Evolutionary conservation across 2,888 invertebrate genomes (phyloP).

Genomic region (Eupeodes latifasciatus): DNA sequence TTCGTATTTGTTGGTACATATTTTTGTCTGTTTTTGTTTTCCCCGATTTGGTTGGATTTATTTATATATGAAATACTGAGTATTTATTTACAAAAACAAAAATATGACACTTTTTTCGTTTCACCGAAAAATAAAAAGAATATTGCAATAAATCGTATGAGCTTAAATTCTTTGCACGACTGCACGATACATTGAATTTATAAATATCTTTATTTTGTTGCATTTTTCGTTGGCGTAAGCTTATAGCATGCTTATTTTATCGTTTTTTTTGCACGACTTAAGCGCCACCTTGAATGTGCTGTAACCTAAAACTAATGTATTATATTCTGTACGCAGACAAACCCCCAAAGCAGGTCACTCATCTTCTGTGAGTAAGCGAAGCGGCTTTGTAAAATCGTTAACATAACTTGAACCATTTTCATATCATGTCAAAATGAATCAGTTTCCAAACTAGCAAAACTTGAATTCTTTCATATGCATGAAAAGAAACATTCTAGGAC

Average conservation of each 20-base stretch:
- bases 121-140: neutral
- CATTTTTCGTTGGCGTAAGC: neutral
- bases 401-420: too few relatives aligned
- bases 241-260: neutral
- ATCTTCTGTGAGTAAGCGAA: too few relatives aligned
- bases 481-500: too few relatives aligned
- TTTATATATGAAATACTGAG: too few relatives aligned
- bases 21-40: neutral
- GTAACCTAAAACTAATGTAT: neutral
- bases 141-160: neutral
- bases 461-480: too few relatives aligned
- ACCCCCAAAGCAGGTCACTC: neutral
- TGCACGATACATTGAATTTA: slow-evolving; percentile 20
- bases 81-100: neutral
- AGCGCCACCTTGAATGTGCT: neutral
- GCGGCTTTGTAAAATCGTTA: too few relatives aligned
- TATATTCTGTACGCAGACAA: neutral
- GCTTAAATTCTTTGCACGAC: neutral
- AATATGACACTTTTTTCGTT: neutral
- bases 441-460: too few relatives aligned
- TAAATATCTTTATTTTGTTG: neutral
- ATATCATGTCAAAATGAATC: too few relatives aligned
- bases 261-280: neutral
- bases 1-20: neutral
- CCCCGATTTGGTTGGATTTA: neutral